phyloP scores from a whole-genome alignment of 2,888 invertebrate species.

The Heliothis peltigera region DNA sequence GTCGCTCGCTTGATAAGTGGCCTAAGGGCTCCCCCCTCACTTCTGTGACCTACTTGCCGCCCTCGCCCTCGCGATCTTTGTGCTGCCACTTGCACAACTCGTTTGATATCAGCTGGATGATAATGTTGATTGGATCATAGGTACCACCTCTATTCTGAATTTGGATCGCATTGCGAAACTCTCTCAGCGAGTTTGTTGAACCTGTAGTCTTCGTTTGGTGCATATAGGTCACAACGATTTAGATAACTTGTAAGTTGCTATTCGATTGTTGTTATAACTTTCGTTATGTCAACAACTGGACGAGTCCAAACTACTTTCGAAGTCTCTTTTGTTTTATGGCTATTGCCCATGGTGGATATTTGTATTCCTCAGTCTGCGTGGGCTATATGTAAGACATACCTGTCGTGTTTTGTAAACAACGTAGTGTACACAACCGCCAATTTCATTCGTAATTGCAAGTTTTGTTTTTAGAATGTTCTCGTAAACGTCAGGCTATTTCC shows the following conservation, averaged over 20 bases:
- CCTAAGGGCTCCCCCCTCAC: constrained; percentile 85
- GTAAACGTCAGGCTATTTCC: constrained; percentile 47
- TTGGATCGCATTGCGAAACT: constrained; percentile 70
- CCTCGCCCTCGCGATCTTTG: constrained; percentile 87
- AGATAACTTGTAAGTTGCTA: constrained; percentile 32
- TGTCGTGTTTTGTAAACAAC: constrained; percentile 59
- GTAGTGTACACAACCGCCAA: constrained; percentile 31
- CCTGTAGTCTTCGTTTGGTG: constrained; percentile 27
- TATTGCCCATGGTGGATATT: constrained; percentile 22
- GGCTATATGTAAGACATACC: constrained; percentile 39
- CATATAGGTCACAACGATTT: constrained; percentile 38
- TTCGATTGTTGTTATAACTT: constrained; percentile 33
- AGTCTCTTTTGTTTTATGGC: constrained; percentile 46
- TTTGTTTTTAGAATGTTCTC: constrained; percentile 57
- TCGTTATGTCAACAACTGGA: constrained; percentile 37
- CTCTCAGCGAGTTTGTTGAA: constrained; percentile 53
- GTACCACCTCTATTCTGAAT: constrained; percentile 68
- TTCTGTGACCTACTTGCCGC: constrained; percentile 79
- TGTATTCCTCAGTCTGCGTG: constrained; percentile 37
- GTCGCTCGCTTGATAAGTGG: constrained; percentile 85
- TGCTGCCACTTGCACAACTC: constrained; percentile 87
- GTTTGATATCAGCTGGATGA: constrained; percentile 86
- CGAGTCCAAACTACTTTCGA: constrained; percentile 38
- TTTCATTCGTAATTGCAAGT: constrained; percentile 47
- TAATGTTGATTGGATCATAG: constrained; percentile 75